A percentile compares a stretch with the other conserved stretches of the same genome.
These are phyloP conservation scores for Temnopleurus reevesii DNA, from an alignment of 53 echinoderm and acorn worm genomes.

Conservation along the genomic window DNA sequence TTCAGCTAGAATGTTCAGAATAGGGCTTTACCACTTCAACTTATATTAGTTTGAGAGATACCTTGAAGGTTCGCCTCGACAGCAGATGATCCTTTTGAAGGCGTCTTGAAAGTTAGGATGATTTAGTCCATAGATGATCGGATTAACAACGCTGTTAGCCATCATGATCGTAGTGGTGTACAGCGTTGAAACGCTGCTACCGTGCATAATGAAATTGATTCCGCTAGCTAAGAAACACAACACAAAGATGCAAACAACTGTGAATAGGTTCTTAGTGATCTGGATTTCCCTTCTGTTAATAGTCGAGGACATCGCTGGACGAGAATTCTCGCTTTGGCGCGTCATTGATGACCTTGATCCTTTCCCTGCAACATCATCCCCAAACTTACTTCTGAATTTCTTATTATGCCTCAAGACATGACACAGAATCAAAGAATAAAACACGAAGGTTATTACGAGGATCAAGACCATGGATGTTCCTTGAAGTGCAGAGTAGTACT, in stretches of 20 bases:
- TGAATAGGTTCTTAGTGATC: slow-evolving; percentile 13
- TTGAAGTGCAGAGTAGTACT: background rate
- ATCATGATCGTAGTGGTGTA: background rate
- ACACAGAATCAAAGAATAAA: background rate
- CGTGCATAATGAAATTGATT: background rate
- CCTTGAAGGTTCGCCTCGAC: background rate
- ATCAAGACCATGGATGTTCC: background rate
- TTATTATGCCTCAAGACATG: background rate
- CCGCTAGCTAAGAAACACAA: background rate
- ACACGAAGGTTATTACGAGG: background rate
- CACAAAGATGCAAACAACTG: background rate
- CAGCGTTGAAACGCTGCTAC: background rate
- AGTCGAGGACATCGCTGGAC: background rate
- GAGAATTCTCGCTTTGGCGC: background rate
- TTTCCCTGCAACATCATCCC: background rate
- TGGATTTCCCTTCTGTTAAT: background rate
- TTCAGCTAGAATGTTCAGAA: background rate
- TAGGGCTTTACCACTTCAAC: background rate
- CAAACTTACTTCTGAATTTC: background rate
- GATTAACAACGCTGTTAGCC: background rate
- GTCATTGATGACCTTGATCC: background rate
- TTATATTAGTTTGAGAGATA: background rate
- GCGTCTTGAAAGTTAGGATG: slow-evolving; percentile 20
- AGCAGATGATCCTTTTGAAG: background rate
- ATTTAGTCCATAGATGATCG: background rate